phyloP scores from a whole-genome alignment of 2,888 invertebrate genomes.

The Chaitophorus viminalis region DNA sequence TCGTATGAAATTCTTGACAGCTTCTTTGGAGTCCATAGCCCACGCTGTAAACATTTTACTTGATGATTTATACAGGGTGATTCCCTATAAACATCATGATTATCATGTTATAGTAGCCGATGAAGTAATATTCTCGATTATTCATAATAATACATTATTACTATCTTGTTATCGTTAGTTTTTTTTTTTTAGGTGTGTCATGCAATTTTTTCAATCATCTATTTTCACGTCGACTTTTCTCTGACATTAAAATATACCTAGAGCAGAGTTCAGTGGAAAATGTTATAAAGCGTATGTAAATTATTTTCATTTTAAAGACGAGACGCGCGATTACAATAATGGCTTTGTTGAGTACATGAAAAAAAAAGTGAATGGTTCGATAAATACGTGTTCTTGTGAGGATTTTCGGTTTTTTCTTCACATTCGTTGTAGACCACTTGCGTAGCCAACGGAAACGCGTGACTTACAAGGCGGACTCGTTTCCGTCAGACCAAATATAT shows the following conservation, averaged over 20 bases:
- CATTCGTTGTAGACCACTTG: conserved; percentile 23
- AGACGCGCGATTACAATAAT: conserved; percentile 19
- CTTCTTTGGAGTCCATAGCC: too few relatives aligned
- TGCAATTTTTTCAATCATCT: neutral
- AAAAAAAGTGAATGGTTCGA: conserved; percentile 43
- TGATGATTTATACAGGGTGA: neutral
- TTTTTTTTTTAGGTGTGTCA: neutral
- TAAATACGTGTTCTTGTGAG: conserved; percentile 26
- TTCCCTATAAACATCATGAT: neutral
- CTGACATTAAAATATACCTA: conserved; percentile 9
- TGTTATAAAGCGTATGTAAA: neutral
- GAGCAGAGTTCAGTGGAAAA: neutral
- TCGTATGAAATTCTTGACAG: too few relatives aligned
- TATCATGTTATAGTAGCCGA: neutral
- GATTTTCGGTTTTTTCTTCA: conserved; percentile 34
- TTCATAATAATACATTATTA: too few relatives aligned
- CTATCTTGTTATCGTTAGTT: too few relatives aligned
- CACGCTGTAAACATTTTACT: too few relatives aligned
- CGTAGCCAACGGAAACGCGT: conserved; percentile 52
- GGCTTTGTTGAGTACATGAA: neutral
- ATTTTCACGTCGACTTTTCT: too few relatives aligned
- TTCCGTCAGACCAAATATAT: conserved; percentile 48
- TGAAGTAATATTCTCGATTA: too few relatives aligned
- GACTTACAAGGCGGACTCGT: conserved; percentile 48
- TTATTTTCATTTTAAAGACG: neutral